A percentile compares a stretch with the other conserved stretches of the same genome.
Conservation (phyloP, 2,888 invertebrate genomes). For the Xylophagus ater region DNA sequence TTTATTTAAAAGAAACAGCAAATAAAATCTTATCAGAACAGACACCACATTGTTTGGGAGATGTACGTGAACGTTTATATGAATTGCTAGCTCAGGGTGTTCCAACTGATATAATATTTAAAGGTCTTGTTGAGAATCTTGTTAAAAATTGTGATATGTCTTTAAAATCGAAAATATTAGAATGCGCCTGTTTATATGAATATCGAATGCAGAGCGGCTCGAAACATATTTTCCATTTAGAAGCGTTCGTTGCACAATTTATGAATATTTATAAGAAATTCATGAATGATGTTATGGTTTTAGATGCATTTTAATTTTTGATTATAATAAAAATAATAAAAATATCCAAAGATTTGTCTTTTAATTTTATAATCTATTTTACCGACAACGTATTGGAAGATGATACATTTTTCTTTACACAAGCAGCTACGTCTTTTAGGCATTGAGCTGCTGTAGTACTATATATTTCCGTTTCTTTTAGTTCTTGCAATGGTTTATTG, state of each 20-base stretch:
- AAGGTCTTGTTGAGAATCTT: constrained; percentile 70
- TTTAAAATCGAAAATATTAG: constrained; percentile 74
- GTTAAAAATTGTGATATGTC: constrained; percentile 82
- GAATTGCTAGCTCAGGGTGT: constrained; percentile 90
- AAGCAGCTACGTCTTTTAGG: no score
- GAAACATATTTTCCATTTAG: constrained; percentile 92
- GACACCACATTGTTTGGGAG: constrained; percentile 68
- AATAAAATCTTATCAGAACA: constrained; percentile 77
- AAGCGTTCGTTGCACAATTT: constrained; percentile 93
- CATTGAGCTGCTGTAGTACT: no score
- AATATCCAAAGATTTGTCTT: no score
- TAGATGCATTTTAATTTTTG: constrained; percentile 32
- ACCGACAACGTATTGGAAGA: no score
- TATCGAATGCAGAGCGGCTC: constrained; percentile 85
- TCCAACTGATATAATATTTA: constrained; percentile 85
- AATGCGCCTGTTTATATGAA: constrained; percentile 81
- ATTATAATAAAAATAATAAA: no score
- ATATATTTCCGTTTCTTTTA: no score
- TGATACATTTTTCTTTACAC: no score
- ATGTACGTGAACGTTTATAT: constrained; percentile 80
- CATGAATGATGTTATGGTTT: constrained; percentile 34
- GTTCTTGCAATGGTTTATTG: no score
- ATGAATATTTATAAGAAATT: constrained; percentile 90
- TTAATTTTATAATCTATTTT: no score
- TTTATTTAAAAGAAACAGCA: constrained; percentile 77